Evolutionary conservation across 2,113 vertebrate species (phyloP), one percentile per base, ranked within the genome.

Genomic region (Monarcha castaneiventris): DNA sequence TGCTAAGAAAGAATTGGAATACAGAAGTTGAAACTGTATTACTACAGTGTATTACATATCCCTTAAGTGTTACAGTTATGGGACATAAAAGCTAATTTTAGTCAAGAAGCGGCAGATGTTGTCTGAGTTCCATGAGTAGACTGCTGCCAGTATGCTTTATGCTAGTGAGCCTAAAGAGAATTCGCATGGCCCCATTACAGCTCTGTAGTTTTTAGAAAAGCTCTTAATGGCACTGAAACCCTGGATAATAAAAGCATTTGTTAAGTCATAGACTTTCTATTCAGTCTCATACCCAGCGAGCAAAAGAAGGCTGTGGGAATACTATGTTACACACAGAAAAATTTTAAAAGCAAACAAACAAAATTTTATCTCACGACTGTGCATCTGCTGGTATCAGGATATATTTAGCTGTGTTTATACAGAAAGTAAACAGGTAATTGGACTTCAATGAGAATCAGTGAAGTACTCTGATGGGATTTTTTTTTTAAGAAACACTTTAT

Each of bases 271-370:
- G 54, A 79, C 41, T 92, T 94, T 94, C 77, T 68, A 72, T 76
- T 95, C 69, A 89, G 84, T 64, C 62, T 91, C 79, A 33, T 69
- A 35, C 23, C 64, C 61, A 66, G 69, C 0, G 0, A 46, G 76
- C 22, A 51, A 75, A 78, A 68, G 54, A 89, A 92, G 66, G 91
- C 94, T 95, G 66, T 96, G 94, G 93, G 95, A 95, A 91, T 96
- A 95, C 80, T 85, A 16, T 84, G 69, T 96, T 96, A 89, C 93
- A 87, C 69, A 56, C 52, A 78, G 75, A 75, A 93, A 62, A 66
- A 51, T 43, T 58, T 84, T 77, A 93, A 94, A 95, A 88, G 92
- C 94, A 89, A 93, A 61, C 80, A 95, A 94, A 92, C 84, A 87
- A n/a, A 79, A 89, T 92, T 95, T 94, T 91, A 61, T 94, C 77